These are phyloP conservation scores for Malurus cyaneus DNA, from an alignment of 2,113 vertebrate species.

Conservation along the genomic window DNA sequence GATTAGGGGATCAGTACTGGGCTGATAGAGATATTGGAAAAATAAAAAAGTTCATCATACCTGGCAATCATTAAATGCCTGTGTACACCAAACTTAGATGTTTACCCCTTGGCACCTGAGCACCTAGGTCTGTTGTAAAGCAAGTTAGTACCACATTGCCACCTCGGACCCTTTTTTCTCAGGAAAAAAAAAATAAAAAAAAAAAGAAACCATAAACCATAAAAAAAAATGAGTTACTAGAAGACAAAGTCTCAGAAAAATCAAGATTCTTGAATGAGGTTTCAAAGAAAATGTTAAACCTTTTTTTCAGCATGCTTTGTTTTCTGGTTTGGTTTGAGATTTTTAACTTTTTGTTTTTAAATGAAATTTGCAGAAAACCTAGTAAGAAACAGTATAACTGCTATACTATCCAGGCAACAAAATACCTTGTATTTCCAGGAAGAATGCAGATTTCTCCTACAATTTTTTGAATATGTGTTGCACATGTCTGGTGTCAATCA, in stretches of 20 bases:
- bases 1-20: not conserved
- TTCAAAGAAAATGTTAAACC: not conserved
- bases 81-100: not conserved
- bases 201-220: not conserved
- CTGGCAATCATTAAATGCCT: not conserved
- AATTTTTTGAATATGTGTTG: not conserved
- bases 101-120: not conserved
- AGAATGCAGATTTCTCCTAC: not conserved
- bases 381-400: not conserved
- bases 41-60: not conserved
- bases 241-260: not conserved
- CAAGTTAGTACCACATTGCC: not conserved
- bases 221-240: fast-evolving
- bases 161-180: not conserved
- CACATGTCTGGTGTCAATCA: not conserved
- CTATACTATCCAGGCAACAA: not conserved
- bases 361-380: not conserved
- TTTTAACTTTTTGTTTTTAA: not conserved
- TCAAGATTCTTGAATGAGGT: not conserved
- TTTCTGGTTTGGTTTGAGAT: not conserved
- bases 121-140: not conserved
- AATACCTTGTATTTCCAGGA: not conserved
- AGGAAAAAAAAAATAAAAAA: not conserved
- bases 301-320: not conserved
- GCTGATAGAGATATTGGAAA: not conserved